Conservation (phyloP, 2,888 invertebrate species). For the Noctua janthe region DNA sequence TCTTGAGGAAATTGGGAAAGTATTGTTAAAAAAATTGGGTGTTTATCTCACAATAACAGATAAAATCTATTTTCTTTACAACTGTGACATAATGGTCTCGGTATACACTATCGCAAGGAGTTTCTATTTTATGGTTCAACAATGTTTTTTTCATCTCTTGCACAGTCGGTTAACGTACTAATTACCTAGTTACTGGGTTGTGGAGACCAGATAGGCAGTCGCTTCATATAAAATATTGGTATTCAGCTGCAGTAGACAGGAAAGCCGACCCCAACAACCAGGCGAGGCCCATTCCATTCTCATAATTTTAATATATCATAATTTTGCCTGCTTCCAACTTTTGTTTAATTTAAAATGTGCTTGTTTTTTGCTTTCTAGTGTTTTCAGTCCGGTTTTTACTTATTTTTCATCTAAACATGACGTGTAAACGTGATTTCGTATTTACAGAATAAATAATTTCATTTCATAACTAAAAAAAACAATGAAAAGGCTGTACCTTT, state of each 20-base stretch:
- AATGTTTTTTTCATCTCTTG: not conserved
- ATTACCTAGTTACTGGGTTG: not conserved
- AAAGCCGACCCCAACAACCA: not conserved
- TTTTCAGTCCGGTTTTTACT: no score
- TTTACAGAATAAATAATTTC: no score
- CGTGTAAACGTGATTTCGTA: no score
- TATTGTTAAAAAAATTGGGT: constrained; percentile 2
- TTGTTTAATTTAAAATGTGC: no score
- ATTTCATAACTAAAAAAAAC: no score
- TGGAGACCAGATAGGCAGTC: not conserved
- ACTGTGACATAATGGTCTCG: not conserved
- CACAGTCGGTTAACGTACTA: not conserved
- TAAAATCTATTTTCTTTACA: not conserved
- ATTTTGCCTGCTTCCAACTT: no score
- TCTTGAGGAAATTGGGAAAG: constrained; percentile 29
- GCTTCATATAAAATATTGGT: not conserved
- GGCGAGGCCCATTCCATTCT: no score
- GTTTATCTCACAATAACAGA: not conserved
- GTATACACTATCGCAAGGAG: not conserved
- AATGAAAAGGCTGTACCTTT: not conserved
- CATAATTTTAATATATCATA: no score
- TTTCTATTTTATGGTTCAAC: not conserved
- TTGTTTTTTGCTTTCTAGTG: no score
- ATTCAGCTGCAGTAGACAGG: not conserved
- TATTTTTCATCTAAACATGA: no score